Evolutionary conservation across 2,888 invertebrate genomes (phyloP), one percentile per base, ranked within the genome.

Genomic region (Cerastis rubricosa): DNA sequence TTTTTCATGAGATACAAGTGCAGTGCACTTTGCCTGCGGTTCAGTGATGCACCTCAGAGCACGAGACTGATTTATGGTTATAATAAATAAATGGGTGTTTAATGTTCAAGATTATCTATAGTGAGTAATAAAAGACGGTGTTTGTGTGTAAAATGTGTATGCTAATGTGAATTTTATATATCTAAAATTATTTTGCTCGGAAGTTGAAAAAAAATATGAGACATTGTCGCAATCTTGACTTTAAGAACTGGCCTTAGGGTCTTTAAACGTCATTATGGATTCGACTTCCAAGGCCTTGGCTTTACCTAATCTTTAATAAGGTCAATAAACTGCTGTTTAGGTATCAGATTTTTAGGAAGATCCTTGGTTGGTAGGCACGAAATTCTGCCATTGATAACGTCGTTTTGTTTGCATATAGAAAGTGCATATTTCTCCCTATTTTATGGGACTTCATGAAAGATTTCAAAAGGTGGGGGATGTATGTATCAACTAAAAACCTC

Each of bases 41-140:
- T 86, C 88, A 86, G 92, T 93, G 95, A 95, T 96, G 96, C 95
- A 94, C 95, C 95, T 94, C 93, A 87, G 92, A 93, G 81, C 88
- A 91, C 93, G 78, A 94, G 95, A 94, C 94, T 95, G 95, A 96
- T 96, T 96, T 96, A 96, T 95, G 92, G 92, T 92, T 94, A 94
- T 95, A 95, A 95, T 96, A 96, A 96, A 96, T 96, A 94, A 95
- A 96, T 95, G 94, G 94, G 90, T 94, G 94, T 94, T 95, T 96
- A 95, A 96, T 94, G 94, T 94, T 92, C 91, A 88, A 94, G 94
- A 95, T 96, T 95, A 96, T 95, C 93, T 94, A 92, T 92, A 92
- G 90, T 85, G 89, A 89, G 89, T 88, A 88, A 88, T 92, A 90
- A 91, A 91, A 90, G 84, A 85, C 80, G 78, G 86, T 84, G 83